Base-by-base conservation (phyloP, 2,113 vertebrate species). In the Tragelaphus buxtoni region DNA sequence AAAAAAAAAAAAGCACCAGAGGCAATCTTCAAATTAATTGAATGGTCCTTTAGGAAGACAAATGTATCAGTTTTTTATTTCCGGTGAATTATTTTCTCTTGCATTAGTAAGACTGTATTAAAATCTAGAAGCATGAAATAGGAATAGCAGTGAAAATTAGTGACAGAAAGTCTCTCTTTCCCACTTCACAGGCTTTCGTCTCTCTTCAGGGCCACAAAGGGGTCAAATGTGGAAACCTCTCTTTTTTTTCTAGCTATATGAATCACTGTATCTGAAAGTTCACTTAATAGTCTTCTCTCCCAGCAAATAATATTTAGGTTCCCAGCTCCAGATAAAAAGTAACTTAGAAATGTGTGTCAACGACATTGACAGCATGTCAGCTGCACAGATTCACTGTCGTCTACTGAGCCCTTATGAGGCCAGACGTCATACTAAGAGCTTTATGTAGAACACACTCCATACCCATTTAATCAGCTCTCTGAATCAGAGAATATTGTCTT, bases 51-150 rank as follows among this genome's bases (percentile, higher is more conserved):
- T 32, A 93, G 58, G 47, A 93, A 91, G 85, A 97, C 58, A 63
- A 79, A 92, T 83, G 18, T 55, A 74, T 88, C 26, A 32, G 12
- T 32, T 47, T 79, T 91, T 77, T 6, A 74, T 83, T 94, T 88
- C n/a, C 9, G 6, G 85, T 93, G 76, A 92, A 89, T 80, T 91
- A 14, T 96, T 97, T 91, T 82, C 47, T 91, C 20, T 95, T 79
- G 72, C 5, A 51, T 42, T 17, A 35, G 14, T 60, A 82, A 87
- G 7, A 82, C 26, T 61, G 4, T 56, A 58, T 91, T 69, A 92
- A 69, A 91, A 85, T 89, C 20, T 55, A 90, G 20, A 95, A 55
- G 14, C 32, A 74, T 90, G 28, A 55, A 88, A 32, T n/a, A 88
- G 74, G 30, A 47, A 26, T 30, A 79, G 35, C 58, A 24, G 26